These are phyloP conservation scores for Parnassius smintheus DNA, from an alignment of 2,888 invertebrate genomes.

Conservation along the genomic window DNA sequence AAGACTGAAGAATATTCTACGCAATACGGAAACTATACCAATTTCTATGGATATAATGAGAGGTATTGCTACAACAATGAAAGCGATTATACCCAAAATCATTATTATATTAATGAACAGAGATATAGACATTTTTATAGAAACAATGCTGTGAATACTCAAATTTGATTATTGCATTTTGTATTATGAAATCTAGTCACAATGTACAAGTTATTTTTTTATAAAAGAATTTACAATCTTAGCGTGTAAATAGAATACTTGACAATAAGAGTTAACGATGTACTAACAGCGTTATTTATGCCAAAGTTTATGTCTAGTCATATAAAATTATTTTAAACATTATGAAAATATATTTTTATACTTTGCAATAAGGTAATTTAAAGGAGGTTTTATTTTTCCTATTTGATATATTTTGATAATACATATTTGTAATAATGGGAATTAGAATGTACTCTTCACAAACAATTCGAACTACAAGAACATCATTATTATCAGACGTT, in stretches of 20 bases:
- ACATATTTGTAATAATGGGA: too few species aligned
- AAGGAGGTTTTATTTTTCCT: conserved; percentile 29
- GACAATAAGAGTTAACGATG: conserved; percentile 24
- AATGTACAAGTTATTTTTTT: conserved; percentile 34
- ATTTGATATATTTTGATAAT: too few species aligned
- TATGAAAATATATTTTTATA: conserved; percentile 40
- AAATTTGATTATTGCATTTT: conserved; percentile 48
- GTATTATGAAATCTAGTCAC: conserved; percentile 42
- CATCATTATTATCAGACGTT: too few species aligned
- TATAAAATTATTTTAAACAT: conserved; percentile 37
- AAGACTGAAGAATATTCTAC: conserved; percentile 48
- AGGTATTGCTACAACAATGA: conserved; percentile 53
- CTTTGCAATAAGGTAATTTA: conserved; percentile 38
- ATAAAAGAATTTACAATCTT: conserved; percentile 26
- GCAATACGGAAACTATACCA: conserved; percentile 49
- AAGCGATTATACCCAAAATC: conserved; percentile 53
- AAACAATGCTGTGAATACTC: conserved; percentile 65
- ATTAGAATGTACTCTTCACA: too few species aligned
- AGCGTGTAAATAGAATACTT: conserved; percentile 18
- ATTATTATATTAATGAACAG: conserved; percentile 64
- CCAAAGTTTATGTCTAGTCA: conserved; percentile 68
- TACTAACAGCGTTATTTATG: conserved; percentile 32
- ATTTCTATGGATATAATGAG: conserved; percentile 53
- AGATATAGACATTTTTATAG: conserved; percentile 68
- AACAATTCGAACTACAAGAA: too few species aligned